Conservation (phyloP, 2,888 invertebrate genomes). For the Orthosia gothica region DNA sequence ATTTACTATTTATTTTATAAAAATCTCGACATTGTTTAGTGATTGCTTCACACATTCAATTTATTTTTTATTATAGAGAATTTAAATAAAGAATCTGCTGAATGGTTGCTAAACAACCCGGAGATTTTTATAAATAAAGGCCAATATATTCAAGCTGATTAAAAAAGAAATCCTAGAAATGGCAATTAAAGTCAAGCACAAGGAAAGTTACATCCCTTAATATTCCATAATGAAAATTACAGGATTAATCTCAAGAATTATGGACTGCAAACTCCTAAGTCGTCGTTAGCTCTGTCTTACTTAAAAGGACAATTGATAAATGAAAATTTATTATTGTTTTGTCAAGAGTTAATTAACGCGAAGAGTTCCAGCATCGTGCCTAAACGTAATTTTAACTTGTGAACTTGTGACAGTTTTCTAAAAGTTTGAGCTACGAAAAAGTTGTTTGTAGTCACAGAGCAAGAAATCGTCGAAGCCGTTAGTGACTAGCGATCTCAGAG, state of each 20-base stretch:
- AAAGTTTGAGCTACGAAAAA: conserved; percentile 42
- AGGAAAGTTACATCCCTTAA: background rate
- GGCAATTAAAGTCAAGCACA: background rate
- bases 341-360: conserved; percentile 75
- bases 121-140: no score
- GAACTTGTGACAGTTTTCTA: conserved; percentile 72
- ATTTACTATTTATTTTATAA: no score
- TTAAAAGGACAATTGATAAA: conserved; percentile 67
- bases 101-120: no score
- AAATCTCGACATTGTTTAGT: no score
- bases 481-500: no score
- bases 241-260: conserved; percentile 31
- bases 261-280: conserved; percentile 18
- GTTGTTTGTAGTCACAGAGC: conserved; percentile 1
- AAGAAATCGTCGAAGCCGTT: no score
- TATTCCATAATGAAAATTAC: conserved; percentile 25
- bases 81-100: no score
- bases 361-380: conserved; percentile 62
- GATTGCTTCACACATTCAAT: no score
- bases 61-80: no score
- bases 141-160: no score
- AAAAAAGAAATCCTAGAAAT: background rate
- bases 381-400: conserved; percentile 71
- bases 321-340: conserved; percentile 75
- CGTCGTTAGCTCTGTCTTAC: conserved; percentile 21